Base-by-base conservation (phyloP, 92 coral and sea anemone genomes). In the Umimayanthus kanabou region DNA sequence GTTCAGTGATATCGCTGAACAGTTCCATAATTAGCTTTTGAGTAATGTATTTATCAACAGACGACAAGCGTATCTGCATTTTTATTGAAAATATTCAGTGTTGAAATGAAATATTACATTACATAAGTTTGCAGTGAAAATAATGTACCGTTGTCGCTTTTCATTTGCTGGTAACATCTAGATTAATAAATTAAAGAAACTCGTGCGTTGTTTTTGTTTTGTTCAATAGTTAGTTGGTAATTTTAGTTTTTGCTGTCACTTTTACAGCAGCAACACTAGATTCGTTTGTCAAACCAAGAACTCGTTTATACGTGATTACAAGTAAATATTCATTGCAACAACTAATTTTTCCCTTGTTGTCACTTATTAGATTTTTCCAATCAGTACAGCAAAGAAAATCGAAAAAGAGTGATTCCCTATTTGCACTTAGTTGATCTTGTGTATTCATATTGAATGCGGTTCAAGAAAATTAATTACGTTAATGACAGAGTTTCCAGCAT, bases 401-500 rank as follows among this genome's bases (percentile, higher is more conserved):
- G 23, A 73, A 33, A 6, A 33, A 28, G 9, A 13, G 77, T 39
- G 7, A 33, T 30, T 39, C 23, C 9, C 49, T 39, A 9, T 75
- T 75, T 75, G n/a, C 50, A 39, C 18, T 18, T 39, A 39, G 11
- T 39, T 39, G 28, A 33, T 37, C 3, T n/a, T 75, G 10, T 75
- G 45, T 75, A 13, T 5, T 18, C 4, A 50, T n/a, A 75, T 15
- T 75, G 45, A 75, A 39, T 18, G 79, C 79, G 45, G 79, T 75
- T 75, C 79, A 37, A 75, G 50, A 75, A 75, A 75, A 30, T 75
- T 75, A 75, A 75, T 75, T 39, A 39, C 79, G 28, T 75, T 75
- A 75, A 75, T 37, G 45, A 16, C 79, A 75, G 26, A 37, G 45
- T 11, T 39, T 14, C 0, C n/a, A 5, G 45, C n/a, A 9, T 75